Conservation (phyloP, 2,888 invertebrate species). For the Drosophila mimica region DNA sequence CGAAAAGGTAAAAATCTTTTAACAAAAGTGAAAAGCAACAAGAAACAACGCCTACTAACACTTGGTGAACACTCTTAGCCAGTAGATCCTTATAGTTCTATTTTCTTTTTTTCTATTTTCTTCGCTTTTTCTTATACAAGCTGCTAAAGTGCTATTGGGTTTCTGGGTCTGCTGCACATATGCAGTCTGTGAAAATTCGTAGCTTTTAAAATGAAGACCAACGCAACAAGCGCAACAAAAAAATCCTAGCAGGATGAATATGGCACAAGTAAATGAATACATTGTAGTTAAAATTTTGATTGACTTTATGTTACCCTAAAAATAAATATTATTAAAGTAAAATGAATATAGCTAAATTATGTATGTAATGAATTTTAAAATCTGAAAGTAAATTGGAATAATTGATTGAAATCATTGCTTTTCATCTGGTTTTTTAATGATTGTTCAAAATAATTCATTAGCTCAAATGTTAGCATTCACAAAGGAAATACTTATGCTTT, state of each 20-base stretch:
- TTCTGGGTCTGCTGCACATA: slow-evolving; percentile 29
- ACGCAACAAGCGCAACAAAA: slow-evolving; percentile 12
- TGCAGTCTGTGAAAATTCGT: slow-evolving; percentile 12
- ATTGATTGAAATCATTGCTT: not conserved
- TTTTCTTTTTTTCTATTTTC: not conserved
- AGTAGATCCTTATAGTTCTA: slow-evolving; percentile 48
- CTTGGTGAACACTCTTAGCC: slow-evolving; percentile 40
- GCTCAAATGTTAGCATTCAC: not conserved
- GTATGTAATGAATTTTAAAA: not conserved
- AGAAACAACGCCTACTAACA: slow-evolving; percentile 44
- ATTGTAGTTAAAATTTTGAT: not conserved
- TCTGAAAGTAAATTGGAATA: not conserved
- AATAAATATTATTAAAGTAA: not conserved
- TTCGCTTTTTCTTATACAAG: slow-evolving; percentile 7
- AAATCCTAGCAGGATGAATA: slow-evolving; percentile 2
- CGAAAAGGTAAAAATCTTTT: slow-evolving; percentile 51
- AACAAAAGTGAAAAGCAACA: slow-evolving; percentile 49
- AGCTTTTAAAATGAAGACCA: slow-evolving; percentile 11
- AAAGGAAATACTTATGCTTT: not conserved
- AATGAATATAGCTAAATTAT: not conserved
- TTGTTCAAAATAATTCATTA: no score
- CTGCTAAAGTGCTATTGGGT: slow-evolving; percentile 65
- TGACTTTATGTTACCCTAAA: slow-evolving; percentile 1
- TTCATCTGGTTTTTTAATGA: no score
- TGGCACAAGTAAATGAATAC: slow-evolving; percentile 28